Evolutionary conservation across 2,888 invertebrate genomes (phyloP), one percentile per base, ranked within the genome.

Genomic region (Stratiomys singularior): DNA sequence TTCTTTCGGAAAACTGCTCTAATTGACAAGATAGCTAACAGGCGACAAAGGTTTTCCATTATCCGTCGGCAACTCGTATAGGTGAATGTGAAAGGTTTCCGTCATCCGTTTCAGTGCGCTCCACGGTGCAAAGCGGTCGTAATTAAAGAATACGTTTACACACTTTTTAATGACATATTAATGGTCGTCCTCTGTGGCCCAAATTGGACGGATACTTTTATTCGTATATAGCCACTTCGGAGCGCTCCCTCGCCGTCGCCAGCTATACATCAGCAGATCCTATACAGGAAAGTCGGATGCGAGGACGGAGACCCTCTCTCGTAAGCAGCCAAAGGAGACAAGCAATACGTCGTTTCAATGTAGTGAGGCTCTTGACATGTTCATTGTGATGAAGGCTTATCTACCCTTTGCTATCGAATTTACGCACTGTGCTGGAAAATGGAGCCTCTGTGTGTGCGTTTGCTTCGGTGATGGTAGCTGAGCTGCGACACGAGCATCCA

Each of bases 371-470:
- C 69, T 78, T 79, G 77, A 77, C 78, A 79, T 74, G 78, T 79
- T 79, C 76, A 78, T 79, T 77, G 78, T 76, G 78, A 77, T 64
- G 76, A 52, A 44, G 58, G 44, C 71, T 78, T 77, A 80, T 80
- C 80, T 80, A 80, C 79, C 80, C 79, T 76, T 77, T 78, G 37
- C 77, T 74, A 80, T 80, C 80, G 47, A 72, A 64, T 72, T 72
- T 77, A 76, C 63, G 77, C 80, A 80, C 77, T 78, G 78, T 80
- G 56, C 76, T 80, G 80, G 80, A 80, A 80, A 80, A 80, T 80
- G 76, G 78, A 76, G 77, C 67, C 67, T 67, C 63, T 44, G 58
- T 60, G 9, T 9, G 13, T 30, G 71, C 72, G 47, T 64, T 74
- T 52, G 60, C 67, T 46, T 28, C 27, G 58, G 18, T 76, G 69